Evolutionary conservation across 2,888 invertebrate genomes (phyloP), one percentile per base, ranked within the genome.

Genomic region (Anagyrus pseudococci): DNA sequence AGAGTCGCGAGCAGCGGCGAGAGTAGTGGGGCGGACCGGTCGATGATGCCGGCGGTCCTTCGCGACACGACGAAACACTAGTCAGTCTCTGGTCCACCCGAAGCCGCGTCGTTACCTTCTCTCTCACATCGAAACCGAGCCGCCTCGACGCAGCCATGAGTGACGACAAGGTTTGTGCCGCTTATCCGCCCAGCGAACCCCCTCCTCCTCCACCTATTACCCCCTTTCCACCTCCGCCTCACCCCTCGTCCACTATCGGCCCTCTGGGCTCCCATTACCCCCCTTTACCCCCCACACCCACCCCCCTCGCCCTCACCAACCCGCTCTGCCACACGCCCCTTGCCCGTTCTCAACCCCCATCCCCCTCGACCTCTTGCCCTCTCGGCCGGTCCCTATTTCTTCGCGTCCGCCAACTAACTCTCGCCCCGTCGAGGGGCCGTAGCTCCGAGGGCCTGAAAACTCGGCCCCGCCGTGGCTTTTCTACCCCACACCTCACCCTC

Each of bases 1-100:
- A 15, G 43, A 4, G 43, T 6, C 4, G 29, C 6, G 29, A 29
- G 20, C 15, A 71, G 72, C 69, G 72, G 85, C 84, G 85, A 85
- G 85, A 44, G 87, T 86, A 86, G 87, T 87, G 86, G 87, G 87
- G 87, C 86, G 87, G 81, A 82, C 78, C 79, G 83, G 83, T 84
- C 84, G 82, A 84, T 84, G 84, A 82, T 79, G 79, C 79, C 78
- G 77, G 77, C 74, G 77, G 74, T 75, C 72, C 73, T 75, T 73
- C 72, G 22, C 17, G 52, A 8, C 22, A 72, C 75, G 75, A 72
- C 75, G 71, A 71, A n/a, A 73, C 75, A 73, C 73, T 74, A 78
- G 79, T 79, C 79, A 78, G 80, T 86, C 87, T 87, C 85, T 85
- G 86, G 85, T 82, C 85, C 84, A 85, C 82, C 81, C 81, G 82